Evolutionary conservation across 2,113 vertebrate genomes (phyloP).

Genomic region (Mohoua ochrocephala): DNA sequence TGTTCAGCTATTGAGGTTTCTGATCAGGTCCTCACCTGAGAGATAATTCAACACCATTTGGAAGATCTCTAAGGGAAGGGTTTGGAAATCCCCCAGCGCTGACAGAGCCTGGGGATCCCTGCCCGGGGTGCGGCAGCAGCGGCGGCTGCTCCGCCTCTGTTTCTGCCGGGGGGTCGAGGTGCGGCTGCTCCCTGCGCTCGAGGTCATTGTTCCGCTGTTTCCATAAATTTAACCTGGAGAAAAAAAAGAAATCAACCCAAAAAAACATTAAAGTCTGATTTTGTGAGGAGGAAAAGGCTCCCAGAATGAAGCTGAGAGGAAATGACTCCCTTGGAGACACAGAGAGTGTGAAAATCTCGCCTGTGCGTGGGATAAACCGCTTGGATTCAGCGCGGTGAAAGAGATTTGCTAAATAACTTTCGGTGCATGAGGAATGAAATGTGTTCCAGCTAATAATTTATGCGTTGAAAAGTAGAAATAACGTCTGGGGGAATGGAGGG

Average conservation of each 20-base stretch:
- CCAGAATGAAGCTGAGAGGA: neutral
- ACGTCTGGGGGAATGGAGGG: accelerated
- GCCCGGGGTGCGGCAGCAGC: neutral
- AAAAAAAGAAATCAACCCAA: neutral
- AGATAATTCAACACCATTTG: conserved; percentile 79
- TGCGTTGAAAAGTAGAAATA: accelerated
- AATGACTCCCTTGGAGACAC: neutral
- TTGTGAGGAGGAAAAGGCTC: neutral
- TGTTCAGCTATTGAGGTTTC: neutral
- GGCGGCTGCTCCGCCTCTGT: conserved; percentile 18
- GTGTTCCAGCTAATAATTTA: accelerated
- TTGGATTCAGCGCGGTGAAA: neutral
- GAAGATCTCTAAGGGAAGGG: conserved; percentile 82
- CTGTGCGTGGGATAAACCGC: neutral
- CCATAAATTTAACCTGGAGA: neutral
- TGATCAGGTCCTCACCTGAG: conserved; percentile 65
- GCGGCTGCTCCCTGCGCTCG: neutral
- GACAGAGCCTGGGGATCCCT: conserved; percentile 45
- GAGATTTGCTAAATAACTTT: neutral
- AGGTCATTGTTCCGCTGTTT: conserved; percentile 22
- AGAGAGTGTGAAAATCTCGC: neutral
- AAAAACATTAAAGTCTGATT: accelerated
- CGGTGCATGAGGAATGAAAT: accelerated
- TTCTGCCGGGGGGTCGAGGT: conserved; percentile 23
- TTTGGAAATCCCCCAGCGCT: conserved; percentile 68